Conservation (phyloP, 2,888 invertebrate species). For the Cephus pulcher region DNA sequence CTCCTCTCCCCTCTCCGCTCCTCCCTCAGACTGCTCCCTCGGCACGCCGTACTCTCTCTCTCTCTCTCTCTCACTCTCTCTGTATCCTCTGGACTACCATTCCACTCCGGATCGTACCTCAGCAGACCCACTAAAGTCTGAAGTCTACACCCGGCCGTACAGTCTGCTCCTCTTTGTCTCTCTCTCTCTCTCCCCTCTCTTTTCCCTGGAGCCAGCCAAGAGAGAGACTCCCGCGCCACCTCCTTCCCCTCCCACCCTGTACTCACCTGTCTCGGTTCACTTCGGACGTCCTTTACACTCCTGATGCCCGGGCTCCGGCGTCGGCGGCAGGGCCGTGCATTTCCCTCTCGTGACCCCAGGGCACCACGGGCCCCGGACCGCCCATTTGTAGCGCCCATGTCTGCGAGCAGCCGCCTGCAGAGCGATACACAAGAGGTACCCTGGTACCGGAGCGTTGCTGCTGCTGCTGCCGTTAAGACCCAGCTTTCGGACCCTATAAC, state of each 20-base stretch:
- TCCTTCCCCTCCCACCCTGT: constrained; percentile 25
- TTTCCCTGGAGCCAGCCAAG: not conserved
- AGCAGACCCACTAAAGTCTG: not conserved
- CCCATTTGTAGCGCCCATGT: constrained; percentile 64
- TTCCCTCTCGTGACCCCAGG: constrained; percentile 57
- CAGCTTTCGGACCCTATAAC: constrained; percentile 18
- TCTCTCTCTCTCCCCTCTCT: constrained; percentile 19
- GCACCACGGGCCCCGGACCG: constrained; percentile 56
- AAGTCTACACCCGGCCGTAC: not conserved
- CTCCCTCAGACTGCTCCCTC: constrained; percentile 25
- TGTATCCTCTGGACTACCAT: constrained; percentile 13
- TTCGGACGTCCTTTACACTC: constrained; percentile 35
- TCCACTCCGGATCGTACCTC: constrained; percentile 5
- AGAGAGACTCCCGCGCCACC: constrained; percentile 15
- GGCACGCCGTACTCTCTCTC: constrained; percentile 29
- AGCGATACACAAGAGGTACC: constrained; percentile 45
- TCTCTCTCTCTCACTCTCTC: constrained; percentile 21
- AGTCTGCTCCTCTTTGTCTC: constrained; percentile 10
- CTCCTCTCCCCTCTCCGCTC: constrained; percentile 46
- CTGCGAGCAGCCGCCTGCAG: constrained; percentile 60
- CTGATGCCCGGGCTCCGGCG: constrained; percentile 30
- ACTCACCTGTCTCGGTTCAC: constrained; percentile 25
- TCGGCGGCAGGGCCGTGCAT: constrained; percentile 47
- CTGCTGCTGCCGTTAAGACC: constrained; percentile 26
- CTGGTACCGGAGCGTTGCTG: constrained; percentile 25